Base-by-base conservation (phyloP, 2,113 vertebrate genomes). In the Porphyrio hochstetteri region DNA sequence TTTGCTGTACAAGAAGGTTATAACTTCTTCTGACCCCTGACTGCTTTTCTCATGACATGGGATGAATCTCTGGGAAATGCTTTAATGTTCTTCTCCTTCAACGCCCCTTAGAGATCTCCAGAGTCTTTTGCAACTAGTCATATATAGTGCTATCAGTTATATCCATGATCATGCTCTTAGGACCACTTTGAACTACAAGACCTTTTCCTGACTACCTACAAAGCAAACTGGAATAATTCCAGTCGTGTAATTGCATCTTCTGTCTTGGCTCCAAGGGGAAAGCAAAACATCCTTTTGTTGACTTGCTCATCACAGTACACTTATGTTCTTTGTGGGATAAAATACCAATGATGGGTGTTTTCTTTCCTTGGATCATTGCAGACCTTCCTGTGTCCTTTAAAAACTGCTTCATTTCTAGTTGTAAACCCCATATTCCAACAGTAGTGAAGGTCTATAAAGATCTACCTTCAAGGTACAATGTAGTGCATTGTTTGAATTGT, bases 31-130 rank as follows among this genome's bases (percentile, higher is more conserved):
- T 95, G 90, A 94, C 79, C 92, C 50, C 28, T 95, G 79, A 69
- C 70, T 88, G 50, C 20, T 67, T 80, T 91, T 90, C 88, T 88
- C 50, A 72, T 88, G 85, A 61, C 50, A 53, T 28, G 28, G 63
- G n/a, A 81, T 92, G 78, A 88, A 88, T 57, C 75, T 88, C 61
- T 80, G 79, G 63, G 53, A 95, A 96, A 69, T 40, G 31, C 71
- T 97, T 90, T 95, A 61, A 90, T 95, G 75, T 92, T 92, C 61
- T 79, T 36, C 44, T 75, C 33, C 78, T 95, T 85, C 75, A 76
- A 25, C 2, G 7, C 16, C 33, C 67, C 50, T 69, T 80, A 72
- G 59, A 90, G 48, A 65, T 82, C 90, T 90, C 78, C 29, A 60
- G 53, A 90, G 59, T 80, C 44, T 85, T 92, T 80, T 93, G 48